Evolutionary conservation across 2,797 vertebrate genomes (phyloP), one percentile per base, ranked within the genome.

Genomic region (Meda fulgida): DNA sequence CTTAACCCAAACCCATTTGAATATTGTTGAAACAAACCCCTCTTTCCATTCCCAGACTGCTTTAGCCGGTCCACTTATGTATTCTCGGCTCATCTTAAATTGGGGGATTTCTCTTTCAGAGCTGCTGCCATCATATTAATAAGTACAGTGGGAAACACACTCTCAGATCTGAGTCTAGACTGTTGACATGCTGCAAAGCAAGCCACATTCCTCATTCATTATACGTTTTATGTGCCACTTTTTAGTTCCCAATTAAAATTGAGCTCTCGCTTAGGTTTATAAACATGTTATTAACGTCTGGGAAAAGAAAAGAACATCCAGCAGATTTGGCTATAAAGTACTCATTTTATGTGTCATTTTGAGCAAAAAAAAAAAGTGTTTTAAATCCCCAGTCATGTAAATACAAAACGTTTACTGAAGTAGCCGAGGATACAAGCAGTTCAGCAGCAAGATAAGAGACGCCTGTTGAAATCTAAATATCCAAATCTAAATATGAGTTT

Each of bases 11-110:
- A 78, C 23, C n/a, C 11, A 79, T 79, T 23, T 34, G 11, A 46
- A 79, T 66, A 91, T 87, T 81, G 87, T 89, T 92, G 92, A 87
- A 93, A 91, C 90, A 89, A 92, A 90, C 80, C 90, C 86, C 88
- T 48, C 80, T 72, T 81, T 55, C 87, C 81, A 88, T 84, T 89
- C 87, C 86, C 81, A 90, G 26, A 26, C 91, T 89, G 89, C 89
- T 89, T 89, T 90, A 93, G 89, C 90, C 89, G 70, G 83, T 90
- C 89, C 87, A 88, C 75, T 78, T 36, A 40, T 38, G 66, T 78
- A 60, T 60, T 40, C 23, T 60, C 86, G 40, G 78, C 90, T 87
- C 90, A 89, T 88, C 88, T 91, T 81, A 90, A 90, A 90, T 87
- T 78, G 84, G 34, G 38, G 63, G 70, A 88, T 72, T 69, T 83